These are phyloP conservation scores for Celastrina argiolus DNA, from an alignment of 2,888 invertebrate genomes.

Conservation along the genomic window DNA sequence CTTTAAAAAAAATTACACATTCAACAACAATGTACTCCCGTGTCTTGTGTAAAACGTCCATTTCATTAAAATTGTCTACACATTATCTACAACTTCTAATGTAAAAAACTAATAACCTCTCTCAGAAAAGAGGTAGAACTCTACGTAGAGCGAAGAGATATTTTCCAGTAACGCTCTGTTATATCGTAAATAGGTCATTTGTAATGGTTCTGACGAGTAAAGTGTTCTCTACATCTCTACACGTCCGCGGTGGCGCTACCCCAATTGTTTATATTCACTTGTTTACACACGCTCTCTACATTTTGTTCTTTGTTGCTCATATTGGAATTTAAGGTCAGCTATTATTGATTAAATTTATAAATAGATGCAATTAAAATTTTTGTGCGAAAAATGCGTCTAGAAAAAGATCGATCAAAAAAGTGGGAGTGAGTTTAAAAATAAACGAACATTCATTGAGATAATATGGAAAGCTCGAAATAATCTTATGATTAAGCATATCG, in stretches of 20 bases:
- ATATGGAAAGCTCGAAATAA: too few relatives aligned
- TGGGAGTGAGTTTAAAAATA: too few relatives aligned
- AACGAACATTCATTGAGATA: too few relatives aligned
- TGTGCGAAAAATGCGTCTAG: neutral
- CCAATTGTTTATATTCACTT: conserved; percentile 48
- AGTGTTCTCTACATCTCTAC: neutral
- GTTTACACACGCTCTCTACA: neutral
- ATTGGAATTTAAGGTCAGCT: conserved; percentile 12
- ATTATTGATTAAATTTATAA: conserved; percentile 26
- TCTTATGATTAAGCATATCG: too few relatives aligned
- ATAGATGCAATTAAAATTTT: neutral
- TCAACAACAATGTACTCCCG: too few relatives aligned
- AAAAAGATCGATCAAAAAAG: too few relatives aligned
- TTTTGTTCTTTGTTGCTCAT: neutral
- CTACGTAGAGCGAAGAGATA: neutral
- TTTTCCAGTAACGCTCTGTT: neutral
- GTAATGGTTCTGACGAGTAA: neutral
- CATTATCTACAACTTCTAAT: too few relatives aligned
- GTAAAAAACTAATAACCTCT: too few relatives aligned
- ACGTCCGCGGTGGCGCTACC: conserved; percentile 42
- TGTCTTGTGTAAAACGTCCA: too few relatives aligned
- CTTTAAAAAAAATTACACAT: too few relatives aligned
- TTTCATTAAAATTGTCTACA: too few relatives aligned
- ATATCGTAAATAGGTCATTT: neutral
- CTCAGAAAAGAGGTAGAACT: neutral